Base-by-base conservation (phyloP, 2,113 vertebrate species). In the Engraulis encrasicolus region DNA sequence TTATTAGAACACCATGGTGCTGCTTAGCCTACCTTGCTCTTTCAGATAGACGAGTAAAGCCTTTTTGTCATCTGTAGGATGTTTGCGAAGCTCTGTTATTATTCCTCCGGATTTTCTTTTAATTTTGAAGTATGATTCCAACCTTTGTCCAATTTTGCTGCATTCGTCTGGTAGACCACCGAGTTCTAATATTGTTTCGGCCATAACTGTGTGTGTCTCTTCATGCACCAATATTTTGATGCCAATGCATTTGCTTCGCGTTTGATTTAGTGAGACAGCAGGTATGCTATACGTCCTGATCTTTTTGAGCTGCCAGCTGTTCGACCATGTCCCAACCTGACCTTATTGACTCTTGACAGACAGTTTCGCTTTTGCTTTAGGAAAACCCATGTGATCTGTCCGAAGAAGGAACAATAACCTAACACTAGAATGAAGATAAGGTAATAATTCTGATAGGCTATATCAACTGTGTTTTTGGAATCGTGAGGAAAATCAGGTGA, bases 61-160 rank as follows among this genome's bases (percentile, higher is more conserved):
- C 79, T 89, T 91, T 37, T 81, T 74, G 6, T 37, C 89, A 81
- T 92, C 90, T 1, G 78, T 71, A 0, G 89, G 87, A 19, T 91
- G 54, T 4, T 82, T 82, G 40, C 27, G 80, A 1, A 92, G 84
- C 27, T 92, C 40, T 4, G 31, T 2, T 6, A 91, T 71, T 15
- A 88, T 89, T 80, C 88, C 92, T 19, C 92, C 92, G 6, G 92
- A 93, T 14, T 87, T 88, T 37, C 90, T 87, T 52, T 85, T 93
- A 45, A 90, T 93, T 84, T 80, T 86, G 49, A 93, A 93, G 78
- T 93, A 87, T 15, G 90, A 81, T 20, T 88, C 71, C 5, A 93
- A 31, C n/a, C 81, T 91, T 2, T 78, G 0, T 61, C 49, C 87
- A 0, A 91, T 27, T 0, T 54, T 50, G 2, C 80, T 61, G 0